These are phyloP conservation scores for Aphelenchoides fujianensis DNA, from an alignment of 1,140 invertebrate species.

Conservation along the genomic window DNA sequence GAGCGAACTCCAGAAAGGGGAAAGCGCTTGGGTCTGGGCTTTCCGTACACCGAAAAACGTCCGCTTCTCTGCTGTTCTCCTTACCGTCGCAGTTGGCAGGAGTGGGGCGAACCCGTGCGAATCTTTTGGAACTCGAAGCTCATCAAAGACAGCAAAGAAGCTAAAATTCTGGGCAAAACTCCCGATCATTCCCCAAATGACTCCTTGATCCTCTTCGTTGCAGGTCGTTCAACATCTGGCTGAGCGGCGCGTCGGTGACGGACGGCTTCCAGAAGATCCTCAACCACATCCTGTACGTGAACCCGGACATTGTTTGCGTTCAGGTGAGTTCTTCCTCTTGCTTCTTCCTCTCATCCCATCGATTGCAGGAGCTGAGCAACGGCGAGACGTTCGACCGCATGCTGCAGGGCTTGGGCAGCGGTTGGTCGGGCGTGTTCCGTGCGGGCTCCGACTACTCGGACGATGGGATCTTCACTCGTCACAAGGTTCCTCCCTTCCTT, in stretches of 20 bases:
- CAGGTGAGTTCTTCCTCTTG: slow-evolving; percentile 34
- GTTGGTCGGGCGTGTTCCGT: slow-evolving; percentile 7
- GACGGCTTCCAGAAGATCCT: slow-evolving; percentile 39
- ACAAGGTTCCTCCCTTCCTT: not conserved
- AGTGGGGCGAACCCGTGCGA: too few relatives aligned
- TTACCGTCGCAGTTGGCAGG: too few relatives aligned
- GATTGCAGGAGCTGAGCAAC: not conserved
- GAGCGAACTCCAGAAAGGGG: too few relatives aligned
- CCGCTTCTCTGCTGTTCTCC: too few relatives aligned
- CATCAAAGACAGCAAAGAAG: too few relatives aligned
- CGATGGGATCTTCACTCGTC: slow-evolving; percentile 8
- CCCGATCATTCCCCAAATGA: too few relatives aligned
- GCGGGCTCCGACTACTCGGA: slow-evolving; percentile 3
- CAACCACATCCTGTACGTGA: slow-evolving; percentile 29
- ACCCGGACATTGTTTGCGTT: slow-evolving; percentile 38
- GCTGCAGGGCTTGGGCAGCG: not conserved
- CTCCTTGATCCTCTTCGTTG: too few relatives aligned
- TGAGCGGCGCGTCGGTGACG: slow-evolving; percentile 28
- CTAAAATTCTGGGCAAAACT: too few relatives aligned
- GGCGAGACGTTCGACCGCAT: not conserved
- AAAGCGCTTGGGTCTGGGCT: too few relatives aligned
- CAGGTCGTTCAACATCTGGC: slow-evolving; percentile 48
- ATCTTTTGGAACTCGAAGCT: too few relatives aligned
- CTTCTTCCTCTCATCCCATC: too few relatives aligned
- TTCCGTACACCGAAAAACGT: too few relatives aligned